These are phyloP conservation scores for Coelogynopora nodosa DNA, from an alignment of 2,888 invertebrate genomes.

Conservation along the genomic window DNA sequence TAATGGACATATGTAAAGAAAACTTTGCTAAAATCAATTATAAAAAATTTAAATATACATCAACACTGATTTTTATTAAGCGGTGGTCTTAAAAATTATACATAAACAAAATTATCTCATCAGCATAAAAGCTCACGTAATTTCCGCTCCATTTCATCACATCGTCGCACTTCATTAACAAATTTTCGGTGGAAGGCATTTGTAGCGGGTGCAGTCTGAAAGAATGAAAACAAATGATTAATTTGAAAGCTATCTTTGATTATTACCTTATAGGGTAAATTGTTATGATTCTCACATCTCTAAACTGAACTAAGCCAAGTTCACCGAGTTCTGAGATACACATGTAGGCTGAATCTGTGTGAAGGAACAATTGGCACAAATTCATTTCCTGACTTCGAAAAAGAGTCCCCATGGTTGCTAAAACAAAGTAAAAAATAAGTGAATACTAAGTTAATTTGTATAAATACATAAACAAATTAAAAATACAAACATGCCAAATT, in stretches of 20 bases:
- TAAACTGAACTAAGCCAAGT: slow-evolving; percentile 85
- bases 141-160: slow-evolving; percentile 98
- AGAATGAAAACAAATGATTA: too few species aligned
- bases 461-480: not conserved
- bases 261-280: too few species aligned
- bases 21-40: not conserved
- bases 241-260: too few species aligned
- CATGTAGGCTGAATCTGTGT: slow-evolving; percentile 88
- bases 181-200: slow-evolving; percentile 97
- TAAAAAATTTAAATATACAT: too few species aligned
- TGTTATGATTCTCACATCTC: slow-evolving; percentile 84
- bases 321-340: slow-evolving; percentile 90
- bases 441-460: too few species aligned
- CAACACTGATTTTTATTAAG: slow-evolving; percentile 18
- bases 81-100: too few species aligned
- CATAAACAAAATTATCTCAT: too few species aligned
- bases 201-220: slow-evolving; percentile 87
- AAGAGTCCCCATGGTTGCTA: slow-evolving; percentile 61
- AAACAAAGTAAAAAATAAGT: not conserved
- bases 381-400: slow-evolving; percentile 98
- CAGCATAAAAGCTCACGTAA: slow-evolving; percentile 66
- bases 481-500: not conserved
- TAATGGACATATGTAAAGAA: too few species aligned
- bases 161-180: slow-evolving; percentile 92
- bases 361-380: slow-evolving; percentile 91